phyloP scores from a whole-genome alignment of 2,797 vertebrate genomes.

The Myiotriccus ornatus region DNA sequence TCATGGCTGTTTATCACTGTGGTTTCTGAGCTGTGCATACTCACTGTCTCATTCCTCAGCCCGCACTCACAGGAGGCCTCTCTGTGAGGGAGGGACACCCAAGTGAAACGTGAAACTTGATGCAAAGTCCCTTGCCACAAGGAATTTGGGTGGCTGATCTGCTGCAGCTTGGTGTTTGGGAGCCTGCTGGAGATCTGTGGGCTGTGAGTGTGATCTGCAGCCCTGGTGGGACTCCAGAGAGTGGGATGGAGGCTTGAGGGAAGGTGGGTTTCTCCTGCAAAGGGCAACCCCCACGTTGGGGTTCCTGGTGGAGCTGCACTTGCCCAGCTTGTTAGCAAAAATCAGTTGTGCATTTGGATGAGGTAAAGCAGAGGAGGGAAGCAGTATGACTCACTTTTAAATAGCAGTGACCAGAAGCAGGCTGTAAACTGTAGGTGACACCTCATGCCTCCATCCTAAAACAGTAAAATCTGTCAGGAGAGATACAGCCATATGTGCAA shows the following conservation, averaged over 20 bases:
- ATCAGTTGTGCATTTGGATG: background rate
- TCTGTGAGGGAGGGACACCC: constrained; percentile 35
- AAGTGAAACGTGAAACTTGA: constrained; percentile 11
- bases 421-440: background rate
- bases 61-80: constrained; percentile 11
- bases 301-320: background rate
- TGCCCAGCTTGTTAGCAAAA: background rate
- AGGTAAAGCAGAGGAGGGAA: background rate
- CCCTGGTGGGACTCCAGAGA: background rate
- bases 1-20: background rate
- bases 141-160: background rate
- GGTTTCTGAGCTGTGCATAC: background rate
- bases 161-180: background rate
- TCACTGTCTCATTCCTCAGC: background rate
- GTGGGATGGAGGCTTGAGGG: background rate
- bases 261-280: background rate
- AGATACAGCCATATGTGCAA: background rate
- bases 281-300: background rate
- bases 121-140: background rate
- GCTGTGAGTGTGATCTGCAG: background rate
- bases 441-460: background rate
- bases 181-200: background rate
- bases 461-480: background rate
- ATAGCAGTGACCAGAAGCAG: background rate
- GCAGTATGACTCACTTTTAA: background rate